Percentiles rank a stretch among this genome's conserved stretches.
phyloP scores from a whole-genome alignment of 2,113 vertebrate species.

The Calcarius ornatus region DNA sequence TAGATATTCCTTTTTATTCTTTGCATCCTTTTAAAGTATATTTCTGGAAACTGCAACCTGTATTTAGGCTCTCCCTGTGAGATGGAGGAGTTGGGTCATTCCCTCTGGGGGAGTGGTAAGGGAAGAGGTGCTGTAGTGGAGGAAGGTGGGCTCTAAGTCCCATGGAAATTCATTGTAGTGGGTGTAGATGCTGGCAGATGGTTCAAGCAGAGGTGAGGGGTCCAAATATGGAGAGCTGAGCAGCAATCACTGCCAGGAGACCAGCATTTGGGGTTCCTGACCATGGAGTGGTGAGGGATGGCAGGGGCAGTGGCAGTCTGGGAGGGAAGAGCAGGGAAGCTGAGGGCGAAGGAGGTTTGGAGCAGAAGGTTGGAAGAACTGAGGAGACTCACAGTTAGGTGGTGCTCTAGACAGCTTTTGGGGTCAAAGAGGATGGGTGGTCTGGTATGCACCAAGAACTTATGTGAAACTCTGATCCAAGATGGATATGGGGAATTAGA shows the following conservation, averaged over 20 bases:
- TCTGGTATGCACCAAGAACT: not conserved
- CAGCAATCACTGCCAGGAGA: not conserved
- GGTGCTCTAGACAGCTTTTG: not conserved
- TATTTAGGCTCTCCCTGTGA: not conserved
- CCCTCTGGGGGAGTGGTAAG: rapidly evolving
- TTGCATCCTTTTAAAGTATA: not conserved
- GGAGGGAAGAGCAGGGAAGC: not conserved
- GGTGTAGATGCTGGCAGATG: not conserved
- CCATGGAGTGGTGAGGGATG: rapidly evolving
- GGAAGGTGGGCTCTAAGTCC: not conserved
- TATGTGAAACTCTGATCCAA: not conserved
- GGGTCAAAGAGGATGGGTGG: not conserved
- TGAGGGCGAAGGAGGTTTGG: not conserved
- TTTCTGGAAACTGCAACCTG: not conserved
- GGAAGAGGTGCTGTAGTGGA: not conserved
- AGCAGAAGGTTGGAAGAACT: not conserved
- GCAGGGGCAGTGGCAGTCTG: not conserved
- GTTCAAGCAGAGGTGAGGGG: not conserved
- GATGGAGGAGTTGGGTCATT: not conserved
- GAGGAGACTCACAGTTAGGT: rapidly evolving
- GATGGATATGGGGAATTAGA: not conserved
- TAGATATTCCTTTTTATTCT: not conserved
- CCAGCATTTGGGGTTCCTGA: not conserved
- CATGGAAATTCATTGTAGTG: not conserved
- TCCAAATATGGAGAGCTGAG: not conserved